Base-by-base conservation (phyloP, 2,888 invertebrate species). In the Eretmocerus hayati region DNA sequence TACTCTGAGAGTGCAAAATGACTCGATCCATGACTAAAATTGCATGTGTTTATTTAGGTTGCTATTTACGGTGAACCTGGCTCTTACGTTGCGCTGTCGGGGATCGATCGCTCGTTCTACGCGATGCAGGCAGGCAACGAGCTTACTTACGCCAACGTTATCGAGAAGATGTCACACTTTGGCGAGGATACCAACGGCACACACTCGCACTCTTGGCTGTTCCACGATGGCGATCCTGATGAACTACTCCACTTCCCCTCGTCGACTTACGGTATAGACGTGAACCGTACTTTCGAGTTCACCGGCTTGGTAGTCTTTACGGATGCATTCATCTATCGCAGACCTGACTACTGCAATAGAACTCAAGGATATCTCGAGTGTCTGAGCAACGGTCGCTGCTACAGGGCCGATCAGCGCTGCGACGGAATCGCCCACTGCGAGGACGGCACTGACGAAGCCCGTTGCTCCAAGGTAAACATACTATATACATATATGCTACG, bases 51-150 rank as follows among this genome's bases (percentile, higher is more conserved):
- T n/a, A n/a, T 22, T 5, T 13, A 52, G 52, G 54, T 54, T 30
- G 54, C 92, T 1, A 88, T 94, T 55, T 88, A 85, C 63, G 94
- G 95, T 13, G 90, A 94, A 69, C 93, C 95, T 0, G 94, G 95
- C 11, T 86, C 95, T 0, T 93, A 91, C 71, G 91, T 96, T 5
- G 94, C 90, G 0, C 79, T 96, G 16, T 90, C 92, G 0, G 95
- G 86, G 43, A 84, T 94, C 53, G 92, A 92, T 71, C 81, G 87
- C 62, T 85, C 90, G 20, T 89, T 92, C 71, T 91, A 88, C 72
- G 84, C 87, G 6, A 90, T 93, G 89, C 91, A 92, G 75, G 90
- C 91, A 13, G 92, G 91, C 40, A 92, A 91, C 69, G 91, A 92
- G 64, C 75, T 93, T 48, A 84, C 87, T 0, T 90, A 91, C 64